Base-by-base conservation (phyloP, 2,797 vertebrate genomes). In the Coregonus suidteri region DNA sequence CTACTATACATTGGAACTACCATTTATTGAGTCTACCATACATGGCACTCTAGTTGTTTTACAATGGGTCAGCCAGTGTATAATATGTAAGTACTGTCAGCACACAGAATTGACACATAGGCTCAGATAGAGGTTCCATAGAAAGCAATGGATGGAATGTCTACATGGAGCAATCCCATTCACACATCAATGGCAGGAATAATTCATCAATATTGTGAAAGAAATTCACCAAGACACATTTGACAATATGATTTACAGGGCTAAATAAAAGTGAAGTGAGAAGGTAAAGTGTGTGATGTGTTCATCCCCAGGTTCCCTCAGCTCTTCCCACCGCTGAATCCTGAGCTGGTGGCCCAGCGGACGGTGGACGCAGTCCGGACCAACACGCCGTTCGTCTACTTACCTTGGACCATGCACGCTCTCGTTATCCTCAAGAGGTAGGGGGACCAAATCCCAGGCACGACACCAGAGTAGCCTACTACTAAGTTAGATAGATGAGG, bases 361-460 rank as follows among this genome's bases (percentile, higher is more conserved):
- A 99, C 98, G 0, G 98, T 99, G 62, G 97, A 99, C 74, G 98
- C 97, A 0, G 95, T 99, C 78, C 93, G 95, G 90, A 94, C 93
- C 51, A 96, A 97, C 67, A 96, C 95, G 81, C 96, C 98, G 30
- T 96, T 97, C 47, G 93, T 99, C 71, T 95, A 99, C 87, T 93
- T 99, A 77, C 98, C 98, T 0, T 99, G 98, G 97, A 98, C 96
- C 1, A 99, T 99, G 98, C 94, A 97, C 0, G 92, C 94, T 37
- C 97, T 99, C 14, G 92, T 99, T 72, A 94, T 98, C 88, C 92
- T 99, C 34, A 99, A 99, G 95, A 99, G 98, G 98, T 98, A 37
- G 15, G 66, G 31, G 20, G 20, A 64, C 20, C 59, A 11, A 62
- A 20, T 62, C n/a, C 25, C 20, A 25, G 59, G 20, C 59, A 62